Evolutionary conservation across 1,140 invertebrate genomes (phyloP).

Genomic region (Macrobrachium nipponense): DNA sequence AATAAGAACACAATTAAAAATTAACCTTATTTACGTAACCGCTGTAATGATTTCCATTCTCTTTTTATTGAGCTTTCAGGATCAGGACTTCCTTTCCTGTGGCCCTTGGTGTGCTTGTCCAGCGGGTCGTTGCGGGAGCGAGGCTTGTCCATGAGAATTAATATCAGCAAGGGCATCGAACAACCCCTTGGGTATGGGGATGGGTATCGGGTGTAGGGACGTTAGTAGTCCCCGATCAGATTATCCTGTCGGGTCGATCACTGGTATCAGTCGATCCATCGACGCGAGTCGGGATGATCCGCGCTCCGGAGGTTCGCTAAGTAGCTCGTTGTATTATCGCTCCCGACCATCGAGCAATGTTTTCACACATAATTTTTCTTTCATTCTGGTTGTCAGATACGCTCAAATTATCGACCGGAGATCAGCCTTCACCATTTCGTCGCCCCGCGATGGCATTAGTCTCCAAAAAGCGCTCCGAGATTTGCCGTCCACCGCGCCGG

Average conservation of each 20-base stretch:
- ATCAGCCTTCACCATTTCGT: background rate
- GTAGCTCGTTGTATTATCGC: slow-evolving; percentile 12
- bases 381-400: slow-evolving; percentile 29
- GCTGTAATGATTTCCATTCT: no score
- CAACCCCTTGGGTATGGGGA: background rate
- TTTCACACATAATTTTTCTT: slow-evolving; percentile 38
- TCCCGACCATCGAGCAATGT: slow-evolving; percentile 34
- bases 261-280: background rate
- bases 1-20: no score
- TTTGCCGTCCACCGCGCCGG: no score
- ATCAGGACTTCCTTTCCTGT: background rate
- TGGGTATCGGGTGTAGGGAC: no score
- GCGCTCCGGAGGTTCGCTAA: background rate
- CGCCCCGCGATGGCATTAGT: no score
- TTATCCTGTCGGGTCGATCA: slow-evolving; percentile 12
- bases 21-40: no score
- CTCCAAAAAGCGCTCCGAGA: no score
- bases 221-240: background rate
- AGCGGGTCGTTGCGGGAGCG: no score
- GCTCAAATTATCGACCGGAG: slow-evolving; percentile 9
- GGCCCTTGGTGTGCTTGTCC: no score
- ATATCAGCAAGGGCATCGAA: background rate
- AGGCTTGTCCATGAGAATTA: no score
- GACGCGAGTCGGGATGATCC: background rate
- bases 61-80: no score